A percentile compares a stretch with the other conserved stretches of the same genome.
Conservation (phyloP, 2,888 invertebrate genomes). For the Corbicula japonica region DNA sequence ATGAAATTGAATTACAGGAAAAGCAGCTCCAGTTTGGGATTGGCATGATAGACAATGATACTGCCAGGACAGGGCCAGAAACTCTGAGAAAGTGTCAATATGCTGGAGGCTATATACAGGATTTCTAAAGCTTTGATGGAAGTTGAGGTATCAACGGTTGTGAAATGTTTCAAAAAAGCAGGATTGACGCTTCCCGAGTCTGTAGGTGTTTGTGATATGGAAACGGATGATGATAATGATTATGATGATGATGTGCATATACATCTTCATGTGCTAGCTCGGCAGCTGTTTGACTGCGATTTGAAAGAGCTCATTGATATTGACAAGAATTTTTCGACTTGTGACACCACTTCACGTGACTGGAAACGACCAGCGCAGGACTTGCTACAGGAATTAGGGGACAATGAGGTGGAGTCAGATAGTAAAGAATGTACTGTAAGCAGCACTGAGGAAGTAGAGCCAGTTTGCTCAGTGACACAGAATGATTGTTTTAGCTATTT, state of each 20-base stretch:
- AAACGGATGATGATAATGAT: not conserved
- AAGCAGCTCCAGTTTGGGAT: slow-evolving; percentile 23
- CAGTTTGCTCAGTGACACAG: too few species aligned
- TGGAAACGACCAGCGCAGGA: slow-evolving; percentile 12
- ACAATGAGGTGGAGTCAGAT: not conserved
- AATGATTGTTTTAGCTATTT: too few species aligned
- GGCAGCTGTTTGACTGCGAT: slow-evolving; percentile 28
- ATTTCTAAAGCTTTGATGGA: slow-evolving; percentile 5
- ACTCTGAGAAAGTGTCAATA: slow-evolving; percentile 20
- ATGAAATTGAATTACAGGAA: slow-evolving; percentile 35
- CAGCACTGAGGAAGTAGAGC: not conserved
- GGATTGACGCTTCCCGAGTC: not conserved
- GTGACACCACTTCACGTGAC: slow-evolving; percentile 18
- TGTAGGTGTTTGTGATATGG: not conserved
- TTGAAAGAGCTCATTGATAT: slow-evolving; percentile 17
- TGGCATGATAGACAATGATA: slow-evolving; percentile 11
- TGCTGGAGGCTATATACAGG: slow-evolving; percentile 53
- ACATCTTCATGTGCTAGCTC: slow-evolving; percentile 3
- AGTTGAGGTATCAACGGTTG: not conserved
- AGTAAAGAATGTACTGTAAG: not conserved
- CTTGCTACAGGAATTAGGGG: not conserved
- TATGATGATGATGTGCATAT: slow-evolving; percentile 13
- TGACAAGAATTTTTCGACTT: slow-evolving; percentile 21
- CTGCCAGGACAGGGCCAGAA: slow-evolving; percentile 10
- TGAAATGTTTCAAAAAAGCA: slow-evolving; percentile 2